These are phyloP conservation scores for Hoplias malabaricus DNA, from an alignment of 2,113 vertebrate genomes.

Conservation along the genomic window DNA sequence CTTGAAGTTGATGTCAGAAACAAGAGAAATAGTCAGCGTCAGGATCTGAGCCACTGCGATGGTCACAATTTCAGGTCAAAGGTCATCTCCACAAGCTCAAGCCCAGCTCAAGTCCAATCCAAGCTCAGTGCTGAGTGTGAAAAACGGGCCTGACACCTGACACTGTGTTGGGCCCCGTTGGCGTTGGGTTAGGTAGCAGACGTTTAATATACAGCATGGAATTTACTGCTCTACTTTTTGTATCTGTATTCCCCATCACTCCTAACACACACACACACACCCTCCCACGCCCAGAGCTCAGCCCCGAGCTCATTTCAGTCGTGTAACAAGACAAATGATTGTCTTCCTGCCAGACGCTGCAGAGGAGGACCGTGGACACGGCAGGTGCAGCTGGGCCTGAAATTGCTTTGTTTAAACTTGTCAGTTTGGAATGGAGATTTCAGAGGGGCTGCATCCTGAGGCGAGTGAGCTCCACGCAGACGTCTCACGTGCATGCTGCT, in stretches of 20 bases:
- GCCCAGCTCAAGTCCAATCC: too few species aligned
- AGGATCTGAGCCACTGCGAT: too few species aligned
- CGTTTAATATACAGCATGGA: neutral
- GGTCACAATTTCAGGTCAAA: too few species aligned
- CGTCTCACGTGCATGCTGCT: conserved; percentile 3
- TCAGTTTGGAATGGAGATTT: conserved; percentile 66
- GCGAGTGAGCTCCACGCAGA: conserved; percentile 39
- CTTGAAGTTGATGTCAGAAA: too few species aligned
- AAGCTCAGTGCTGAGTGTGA: too few species aligned
- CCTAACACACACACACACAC: conserved; percentile 4
- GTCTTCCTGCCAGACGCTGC: conserved; percentile 68
- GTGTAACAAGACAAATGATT: conserved; percentile 75
- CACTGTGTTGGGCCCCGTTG: too few species aligned
- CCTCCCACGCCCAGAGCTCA: conserved; percentile 11
- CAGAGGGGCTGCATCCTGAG: conserved; percentile 58
- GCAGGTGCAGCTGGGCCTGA: conserved; percentile 72
- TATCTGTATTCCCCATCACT: conserved; percentile 6
- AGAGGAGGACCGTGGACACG: conserved; percentile 53
- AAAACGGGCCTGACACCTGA: too few species aligned
- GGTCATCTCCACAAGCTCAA: too few species aligned
- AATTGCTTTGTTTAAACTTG: conserved; percentile 78
- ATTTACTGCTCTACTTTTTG: neutral
- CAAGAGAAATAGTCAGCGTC: too few species aligned
- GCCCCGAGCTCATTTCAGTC: conserved; percentile 64
- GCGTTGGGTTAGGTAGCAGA: too few species aligned